Conservation (phyloP, 2,113 vertebrate species). For the Aegotheles bennettii region DNA sequence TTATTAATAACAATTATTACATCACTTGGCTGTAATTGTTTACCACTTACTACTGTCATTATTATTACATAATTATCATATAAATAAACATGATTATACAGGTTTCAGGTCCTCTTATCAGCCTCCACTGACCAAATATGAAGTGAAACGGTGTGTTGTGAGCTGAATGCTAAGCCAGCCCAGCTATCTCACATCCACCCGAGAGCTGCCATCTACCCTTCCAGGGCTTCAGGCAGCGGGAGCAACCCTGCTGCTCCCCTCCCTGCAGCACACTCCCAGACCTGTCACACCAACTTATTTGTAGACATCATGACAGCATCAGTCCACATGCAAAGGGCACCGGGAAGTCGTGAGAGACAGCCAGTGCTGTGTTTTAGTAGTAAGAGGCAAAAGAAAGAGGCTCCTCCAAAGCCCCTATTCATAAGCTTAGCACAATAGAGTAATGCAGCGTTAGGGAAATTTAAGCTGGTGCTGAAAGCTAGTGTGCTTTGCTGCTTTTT, state of each 20-base stretch:
- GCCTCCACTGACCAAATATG: neutral
- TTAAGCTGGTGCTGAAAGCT: neutral
- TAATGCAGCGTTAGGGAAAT: slow-evolving; percentile 3
- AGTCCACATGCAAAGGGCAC: neutral
- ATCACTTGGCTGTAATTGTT: neutral
- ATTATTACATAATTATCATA: neutral
- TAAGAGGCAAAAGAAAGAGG: neutral
- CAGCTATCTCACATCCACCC: neutral
- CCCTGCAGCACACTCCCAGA: neutral
- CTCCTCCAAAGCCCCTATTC: slow-evolving; percentile 4
- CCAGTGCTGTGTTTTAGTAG: neutral
- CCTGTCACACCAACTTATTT: neutral
- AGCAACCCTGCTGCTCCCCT: neutral
- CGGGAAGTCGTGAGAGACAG: neutral
- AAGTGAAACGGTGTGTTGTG: neutral
- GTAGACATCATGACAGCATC: neutral
- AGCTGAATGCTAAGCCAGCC: neutral
- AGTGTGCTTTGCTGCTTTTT: slow-evolving; percentile 12
- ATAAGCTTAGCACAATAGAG: neutral
- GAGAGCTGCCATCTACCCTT: neutral
- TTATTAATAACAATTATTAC: neutral
- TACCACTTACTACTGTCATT: neutral
- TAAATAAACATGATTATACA: neutral
- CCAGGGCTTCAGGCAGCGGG: neutral
- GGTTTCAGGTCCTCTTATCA: neutral